These are phyloP conservation scores for Harpalus rufipes DNA, from an alignment of 2,888 invertebrate species.

Conservation along the genomic window DNA sequence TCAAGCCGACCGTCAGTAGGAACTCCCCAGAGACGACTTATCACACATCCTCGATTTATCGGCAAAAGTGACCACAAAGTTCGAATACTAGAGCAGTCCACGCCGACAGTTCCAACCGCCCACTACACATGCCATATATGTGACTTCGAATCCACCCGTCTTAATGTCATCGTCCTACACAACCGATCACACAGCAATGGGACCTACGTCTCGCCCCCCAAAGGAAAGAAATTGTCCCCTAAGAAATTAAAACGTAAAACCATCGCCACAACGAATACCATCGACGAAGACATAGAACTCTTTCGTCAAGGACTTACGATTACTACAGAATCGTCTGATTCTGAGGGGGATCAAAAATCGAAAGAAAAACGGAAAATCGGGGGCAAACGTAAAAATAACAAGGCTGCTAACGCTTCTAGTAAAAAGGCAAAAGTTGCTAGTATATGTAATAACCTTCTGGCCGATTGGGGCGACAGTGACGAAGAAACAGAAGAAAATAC, in stretches of 20 bases:
- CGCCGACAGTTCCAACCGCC: constrained; percentile 70
- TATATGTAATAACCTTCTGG: constrained; percentile 64
- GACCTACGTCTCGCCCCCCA: constrained; percentile 71
- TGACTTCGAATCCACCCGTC: constrained; percentile 82
- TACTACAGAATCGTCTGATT: constrained; percentile 66
- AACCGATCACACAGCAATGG: constrained; percentile 84
- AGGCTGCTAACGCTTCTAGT: constrained; percentile 59
- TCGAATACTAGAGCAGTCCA: constrained; percentile 82
- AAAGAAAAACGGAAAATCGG: constrained; percentile 75
- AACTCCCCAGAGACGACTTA: constrained; percentile 71
- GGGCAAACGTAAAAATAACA: constrained; percentile 75
- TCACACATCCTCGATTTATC: constrained; percentile 78
- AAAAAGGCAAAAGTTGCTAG: constrained; percentile 62
- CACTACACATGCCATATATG: constrained; percentile 71
- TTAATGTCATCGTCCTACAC: constrained; percentile 87
- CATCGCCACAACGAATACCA: constrained; percentile 70
- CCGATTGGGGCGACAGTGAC: constrained; percentile 71
- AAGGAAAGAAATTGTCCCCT: constrained; percentile 71
- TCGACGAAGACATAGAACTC: constrained; percentile 72
- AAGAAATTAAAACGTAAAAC: constrained; percentile 67
- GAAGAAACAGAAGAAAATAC: constrained; percentile 70
- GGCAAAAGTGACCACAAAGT: constrained; percentile 80
- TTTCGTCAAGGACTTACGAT: constrained; percentile 71
- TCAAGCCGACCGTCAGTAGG: constrained; percentile 16
- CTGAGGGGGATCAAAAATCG: constrained; percentile 65